A percentile compares a stretch with the other conserved stretches of the same genome.
Conservation (phyloP, 2,113 vertebrate genomes). For the Blennius ocellaris region DNA sequence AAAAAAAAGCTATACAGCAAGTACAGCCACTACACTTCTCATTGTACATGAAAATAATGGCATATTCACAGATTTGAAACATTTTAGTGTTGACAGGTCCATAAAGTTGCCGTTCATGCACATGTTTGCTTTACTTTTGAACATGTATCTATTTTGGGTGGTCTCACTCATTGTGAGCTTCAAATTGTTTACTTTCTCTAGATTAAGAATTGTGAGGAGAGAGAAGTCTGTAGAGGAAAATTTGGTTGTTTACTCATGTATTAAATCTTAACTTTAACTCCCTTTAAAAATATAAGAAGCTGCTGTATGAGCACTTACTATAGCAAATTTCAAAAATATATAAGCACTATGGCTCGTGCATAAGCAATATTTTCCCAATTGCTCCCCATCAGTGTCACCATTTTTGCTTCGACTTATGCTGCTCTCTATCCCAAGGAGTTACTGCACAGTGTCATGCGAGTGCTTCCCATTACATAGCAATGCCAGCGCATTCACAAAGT, state of each 20-base stretch:
- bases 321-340: constrained; percentile 22
- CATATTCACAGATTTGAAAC: neutral
- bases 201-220: neutral
- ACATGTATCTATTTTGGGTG: too few relatives aligned
- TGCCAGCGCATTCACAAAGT: constrained; percentile 16
- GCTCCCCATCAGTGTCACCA: constrained; percentile 45
- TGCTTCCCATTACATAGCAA: constrained; percentile 12
- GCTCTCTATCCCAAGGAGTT: constrained; percentile 21
- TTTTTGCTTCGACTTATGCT: constrained; percentile 33
- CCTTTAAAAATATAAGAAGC: constrained; percentile 20
- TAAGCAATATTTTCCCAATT: constrained; percentile 26
- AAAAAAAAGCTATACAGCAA: neutral
- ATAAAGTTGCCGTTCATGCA: neutral
- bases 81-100: neutral
- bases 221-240: constrained; percentile 7
- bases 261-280: constrained; percentile 9
- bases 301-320: constrained; percentile 16
- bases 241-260: neutral
- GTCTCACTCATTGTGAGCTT: neutral
- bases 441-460: constrained; percentile 15
- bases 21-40: neutral
- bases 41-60: neutral
- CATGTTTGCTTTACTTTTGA: neutral
- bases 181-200: neutral
- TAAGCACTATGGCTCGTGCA: neutral